Evolutionary conservation across 1,140 invertebrate species (phyloP), one percentile per base, ranked within the genome.

Genomic region (Bradynema listronoti): DNA sequence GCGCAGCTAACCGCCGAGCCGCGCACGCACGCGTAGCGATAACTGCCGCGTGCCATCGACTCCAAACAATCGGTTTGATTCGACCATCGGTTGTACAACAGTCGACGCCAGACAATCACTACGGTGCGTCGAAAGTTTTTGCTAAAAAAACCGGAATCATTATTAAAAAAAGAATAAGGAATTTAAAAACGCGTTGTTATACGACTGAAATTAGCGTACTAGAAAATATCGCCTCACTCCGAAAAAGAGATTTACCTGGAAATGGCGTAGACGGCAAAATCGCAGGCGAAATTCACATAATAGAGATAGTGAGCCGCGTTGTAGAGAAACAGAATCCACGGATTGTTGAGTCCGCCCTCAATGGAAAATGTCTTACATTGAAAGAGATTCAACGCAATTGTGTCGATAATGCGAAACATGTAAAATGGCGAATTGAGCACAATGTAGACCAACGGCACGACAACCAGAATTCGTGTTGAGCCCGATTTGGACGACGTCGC

Each of bases 341-440:
- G 65, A 43, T 69, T 66, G 11, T 65, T 43, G 19, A 25, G 30
- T 9, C 50, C 27, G 47, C 63, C 66, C n/a, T 39, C 42, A 22
- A n/a, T 25, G 16, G 71, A 71, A 27, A 75, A 57, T 16, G 52
- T 43, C 3, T 67, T 56, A 30, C 41, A 61, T 16, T 69, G 43
- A 36, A 71, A 75, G 16, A 71, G n/a, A 49, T 71, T 71, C 33
- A 75, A n/a, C 19, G 67, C 67, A 22, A 75, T 53, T 7, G 72
- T 71, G n/a, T 75, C 73, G 29, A 78, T 34, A 41, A 76, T 63
- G 39, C 69, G 70, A 4, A 76, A 56, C 6, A 77, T 53, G 53
- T 77, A 76, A 49, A 77, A 77, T 1, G 74, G 74, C 5, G 74
- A 73, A 63, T 77, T 77, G n/a, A 77, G 49, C 16, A 77, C 47